Evolutionary conservation across 2,888 invertebrate genomes (phyloP).

Genomic region (Chirona hameri): DNA sequence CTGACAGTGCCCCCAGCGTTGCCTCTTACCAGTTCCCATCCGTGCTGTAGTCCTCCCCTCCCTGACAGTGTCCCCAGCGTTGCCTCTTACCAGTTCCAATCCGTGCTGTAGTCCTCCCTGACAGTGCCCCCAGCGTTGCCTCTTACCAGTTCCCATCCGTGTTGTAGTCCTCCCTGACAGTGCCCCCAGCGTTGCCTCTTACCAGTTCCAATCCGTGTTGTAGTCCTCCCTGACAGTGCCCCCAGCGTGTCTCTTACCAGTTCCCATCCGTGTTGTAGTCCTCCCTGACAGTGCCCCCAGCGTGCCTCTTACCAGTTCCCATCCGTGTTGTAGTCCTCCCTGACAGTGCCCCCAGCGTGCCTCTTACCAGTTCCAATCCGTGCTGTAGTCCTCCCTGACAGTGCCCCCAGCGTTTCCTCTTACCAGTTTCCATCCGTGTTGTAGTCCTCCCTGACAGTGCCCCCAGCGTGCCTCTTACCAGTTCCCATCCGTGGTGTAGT

Average conservation of each 20-base stretch:
- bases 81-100: constrained; percentile 46
- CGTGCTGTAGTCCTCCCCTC: constrained; percentile 47
- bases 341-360: constrained; percentile 49
- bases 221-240: constrained; percentile 49
- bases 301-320: constrained; percentile 41
- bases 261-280: constrained; percentile 46
- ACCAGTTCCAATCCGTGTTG: constrained; percentile 43
- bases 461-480: constrained; percentile 44
- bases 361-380: constrained; percentile 42
- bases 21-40: constrained; percentile 42
- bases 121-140: constrained; percentile 51
- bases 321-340: constrained; percentile 47
- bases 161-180: constrained; percentile 48
- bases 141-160: constrained; percentile 42
- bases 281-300: constrained; percentile 49
- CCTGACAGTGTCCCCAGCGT: constrained; percentile 48
- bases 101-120: constrained; percentile 46
- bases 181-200: no score
- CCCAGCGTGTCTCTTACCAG: constrained; percentile 43
- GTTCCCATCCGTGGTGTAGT: constrained; percentile 45
- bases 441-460: constrained; percentile 48
- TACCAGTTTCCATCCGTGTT: constrained; percentile 44
- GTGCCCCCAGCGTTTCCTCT: constrained; percentile 49
- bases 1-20: constrained; percentile 50
- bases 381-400: constrained; percentile 47